Percentiles rank a stretch among this genome's conserved stretches.
phyloP scores from a whole-genome alignment of 2,888 invertebrate genomes.

The Luffia ferchaultella region DNA sequence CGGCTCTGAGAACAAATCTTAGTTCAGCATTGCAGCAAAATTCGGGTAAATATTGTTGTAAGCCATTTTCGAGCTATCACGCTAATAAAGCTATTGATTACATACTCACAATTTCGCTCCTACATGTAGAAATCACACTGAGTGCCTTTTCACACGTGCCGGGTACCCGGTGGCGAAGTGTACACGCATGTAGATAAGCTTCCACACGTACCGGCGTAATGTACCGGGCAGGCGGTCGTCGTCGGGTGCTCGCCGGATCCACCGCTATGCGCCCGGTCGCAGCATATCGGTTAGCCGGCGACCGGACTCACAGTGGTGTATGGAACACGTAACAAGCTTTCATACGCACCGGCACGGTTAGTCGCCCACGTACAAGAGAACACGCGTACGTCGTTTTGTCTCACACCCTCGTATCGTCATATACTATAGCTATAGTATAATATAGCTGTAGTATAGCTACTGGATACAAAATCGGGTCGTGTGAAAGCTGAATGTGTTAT shows the following conservation, averaged over 20 bases:
- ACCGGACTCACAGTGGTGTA: not conserved
- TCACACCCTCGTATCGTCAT: not conserved
- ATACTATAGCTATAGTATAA: not conserved
- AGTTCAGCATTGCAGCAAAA: constrained; percentile 78
- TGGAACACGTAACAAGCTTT: not conserved
- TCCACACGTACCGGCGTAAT: not conserved
- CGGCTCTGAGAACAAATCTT: constrained; percentile 67
- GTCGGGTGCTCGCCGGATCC: not conserved
- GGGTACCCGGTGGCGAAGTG: constrained; percentile 59
- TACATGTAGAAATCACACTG: too few relatives aligned
- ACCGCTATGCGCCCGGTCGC: not conserved
- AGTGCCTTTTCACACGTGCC: constrained; percentile 1
- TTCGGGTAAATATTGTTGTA: constrained; percentile 53
- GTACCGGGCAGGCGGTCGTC: not conserved
- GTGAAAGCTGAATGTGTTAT: too few relatives aligned
- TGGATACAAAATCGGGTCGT: too few relatives aligned
- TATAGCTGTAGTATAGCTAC: too few relatives aligned
- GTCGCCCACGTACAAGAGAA: not conserved
- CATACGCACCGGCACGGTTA: not conserved
- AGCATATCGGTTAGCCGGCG: not conserved
- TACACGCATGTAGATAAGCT: constrained; percentile 18
- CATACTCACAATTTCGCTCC: too few relatives aligned
- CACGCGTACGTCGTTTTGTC: not conserved
- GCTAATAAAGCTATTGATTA: too few relatives aligned
- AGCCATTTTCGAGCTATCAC: too few relatives aligned